Evolutionary conservation across 2,888 invertebrate species (phyloP).

Genomic region (Apamea epomidion): DNA sequence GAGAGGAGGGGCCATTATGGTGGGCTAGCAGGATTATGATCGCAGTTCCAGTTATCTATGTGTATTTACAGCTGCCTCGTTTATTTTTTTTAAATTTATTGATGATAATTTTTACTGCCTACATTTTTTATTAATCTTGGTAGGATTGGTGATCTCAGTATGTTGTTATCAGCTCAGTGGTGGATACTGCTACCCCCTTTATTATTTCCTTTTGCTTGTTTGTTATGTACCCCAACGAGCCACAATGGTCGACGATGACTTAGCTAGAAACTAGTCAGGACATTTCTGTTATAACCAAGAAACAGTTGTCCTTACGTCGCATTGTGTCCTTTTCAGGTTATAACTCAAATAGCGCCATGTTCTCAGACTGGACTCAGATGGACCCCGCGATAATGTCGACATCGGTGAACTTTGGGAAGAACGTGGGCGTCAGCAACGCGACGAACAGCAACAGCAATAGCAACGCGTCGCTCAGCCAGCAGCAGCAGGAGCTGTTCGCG

Average conservation of each 20-base stretch:
- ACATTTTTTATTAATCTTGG: not conserved
- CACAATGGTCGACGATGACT: constrained; percentile 52
- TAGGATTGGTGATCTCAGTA: not conserved
- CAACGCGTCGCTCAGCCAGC: constrained; percentile 62
- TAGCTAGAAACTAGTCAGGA: constrained; percentile 50
- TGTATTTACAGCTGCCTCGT: not conserved
- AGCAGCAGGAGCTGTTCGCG: constrained; percentile 85
- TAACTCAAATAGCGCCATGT: constrained; percentile 84
- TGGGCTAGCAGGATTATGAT: not conserved
- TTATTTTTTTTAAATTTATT: not conserved
- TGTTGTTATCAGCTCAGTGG: constrained; percentile 2
- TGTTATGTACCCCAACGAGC: constrained; percentile 7
- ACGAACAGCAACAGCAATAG: constrained; percentile 45
- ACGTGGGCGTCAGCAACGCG: constrained; percentile 59
- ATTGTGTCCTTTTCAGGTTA: constrained; percentile 75
- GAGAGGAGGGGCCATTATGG: not conserved
- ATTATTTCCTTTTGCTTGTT: not conserved
- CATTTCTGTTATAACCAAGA: constrained; percentile 49
- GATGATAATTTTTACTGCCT: not conserved
- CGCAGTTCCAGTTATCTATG: not conserved
- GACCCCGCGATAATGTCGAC: constrained; percentile 97
- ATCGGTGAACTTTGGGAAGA: constrained; percentile 90
- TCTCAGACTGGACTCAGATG: constrained; percentile 96
- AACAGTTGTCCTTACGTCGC: constrained; percentile 55
- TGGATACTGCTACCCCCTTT: not conserved